Evolutionary conservation across 2,113 vertebrate species (phyloP).

Genomic region (Sinocyclocheilus rhinocerous): DNA sequence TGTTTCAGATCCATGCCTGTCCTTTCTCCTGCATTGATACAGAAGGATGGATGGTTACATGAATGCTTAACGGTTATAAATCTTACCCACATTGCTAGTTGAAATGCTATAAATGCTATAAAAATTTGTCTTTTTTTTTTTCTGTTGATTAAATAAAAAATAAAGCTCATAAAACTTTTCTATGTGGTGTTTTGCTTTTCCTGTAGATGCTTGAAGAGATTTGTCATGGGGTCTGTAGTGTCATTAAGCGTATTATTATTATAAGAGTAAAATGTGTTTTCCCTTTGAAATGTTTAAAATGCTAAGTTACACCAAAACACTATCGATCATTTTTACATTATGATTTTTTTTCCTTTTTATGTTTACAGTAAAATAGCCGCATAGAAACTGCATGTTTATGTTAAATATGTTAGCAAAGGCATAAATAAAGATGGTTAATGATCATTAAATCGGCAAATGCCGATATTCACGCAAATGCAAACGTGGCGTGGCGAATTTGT

Average conservation of each 20-base stretch:
- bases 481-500: no score
- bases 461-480: no score
- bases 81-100: conserved; percentile 44
- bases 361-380: no score
- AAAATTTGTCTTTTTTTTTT: conserved; percentile 76
- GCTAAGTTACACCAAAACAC: neutral
- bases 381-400: no score
- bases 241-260: neutral
- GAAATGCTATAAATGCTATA: conserved; percentile 67
- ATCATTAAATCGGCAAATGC: no score
- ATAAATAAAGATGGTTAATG: no score
- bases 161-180: conserved; percentile 78
- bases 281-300: neutral
- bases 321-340: no score
- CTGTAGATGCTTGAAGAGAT: neutral
- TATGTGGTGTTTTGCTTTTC: conserved; percentile 61
- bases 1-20: conserved; percentile 82
- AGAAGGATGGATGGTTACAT: conserved; percentile 36
- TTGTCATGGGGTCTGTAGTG: neutral
- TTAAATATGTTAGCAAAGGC: no score
- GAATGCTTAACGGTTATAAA: conserved; percentile 64
- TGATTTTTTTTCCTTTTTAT: no score
- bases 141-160: conserved; percentile 80
- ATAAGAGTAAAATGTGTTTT: neutral
- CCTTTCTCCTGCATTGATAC: conserved; percentile 85